Evolutionary conservation across 2,888 invertebrate species (phyloP).

Genomic region (Cancer borealis): DNA sequence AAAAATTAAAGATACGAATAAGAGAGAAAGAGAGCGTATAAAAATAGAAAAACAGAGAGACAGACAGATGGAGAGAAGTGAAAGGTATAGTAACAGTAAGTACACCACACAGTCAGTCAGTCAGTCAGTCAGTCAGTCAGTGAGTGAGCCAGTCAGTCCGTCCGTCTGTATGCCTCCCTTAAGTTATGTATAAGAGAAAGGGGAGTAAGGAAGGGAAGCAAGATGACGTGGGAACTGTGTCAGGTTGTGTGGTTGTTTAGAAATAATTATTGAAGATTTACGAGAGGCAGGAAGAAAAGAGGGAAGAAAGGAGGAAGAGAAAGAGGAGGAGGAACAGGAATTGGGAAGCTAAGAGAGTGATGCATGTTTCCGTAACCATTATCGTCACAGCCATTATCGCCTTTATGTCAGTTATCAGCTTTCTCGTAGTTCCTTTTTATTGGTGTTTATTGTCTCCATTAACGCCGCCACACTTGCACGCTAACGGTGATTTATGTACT

Average conservation of each 20-base stretch:
- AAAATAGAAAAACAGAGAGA: no score
- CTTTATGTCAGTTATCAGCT: neutral
- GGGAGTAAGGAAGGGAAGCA: neutral
- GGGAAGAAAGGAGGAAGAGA: neutral
- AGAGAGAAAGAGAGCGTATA: no score
- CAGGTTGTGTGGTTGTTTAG: neutral
- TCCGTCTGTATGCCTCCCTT: neutral
- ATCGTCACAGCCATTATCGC: neutral
- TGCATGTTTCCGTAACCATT: neutral
- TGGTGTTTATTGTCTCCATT: neutral
- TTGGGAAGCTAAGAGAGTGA: neutral
- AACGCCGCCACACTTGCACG: no score
- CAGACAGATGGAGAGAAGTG: no score
- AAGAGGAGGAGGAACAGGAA: no score
- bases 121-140: no score
- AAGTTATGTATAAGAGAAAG: no score
- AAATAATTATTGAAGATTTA: conserved; percentile 11
- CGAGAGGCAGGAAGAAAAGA: neutral
- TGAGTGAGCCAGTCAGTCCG: neutral
- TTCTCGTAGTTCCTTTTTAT: neutral
- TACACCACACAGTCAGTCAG: no score
- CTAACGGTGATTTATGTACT: no score
- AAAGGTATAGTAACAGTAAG: neutral
- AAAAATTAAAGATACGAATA: no score
- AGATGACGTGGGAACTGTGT: neutral